phyloP scores from a whole-genome alignment of 2,113 vertebrate species.

The Phalacrocorax aristotelis region DNA sequence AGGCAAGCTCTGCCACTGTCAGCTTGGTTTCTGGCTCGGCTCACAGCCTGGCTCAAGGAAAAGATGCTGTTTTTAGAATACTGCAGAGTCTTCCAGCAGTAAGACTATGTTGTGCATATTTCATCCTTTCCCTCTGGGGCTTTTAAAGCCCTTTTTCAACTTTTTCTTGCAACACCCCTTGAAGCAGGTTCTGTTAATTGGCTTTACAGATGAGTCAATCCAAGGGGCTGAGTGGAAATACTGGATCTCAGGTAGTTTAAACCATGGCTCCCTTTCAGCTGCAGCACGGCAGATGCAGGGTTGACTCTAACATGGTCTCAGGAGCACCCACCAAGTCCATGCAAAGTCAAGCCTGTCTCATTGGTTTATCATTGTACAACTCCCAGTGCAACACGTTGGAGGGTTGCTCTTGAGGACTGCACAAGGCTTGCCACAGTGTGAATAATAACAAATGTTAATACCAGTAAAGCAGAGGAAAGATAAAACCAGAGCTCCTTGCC shows the following conservation, averaged over 20 bases:
- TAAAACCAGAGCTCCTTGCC: background rate
- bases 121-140: background rate
- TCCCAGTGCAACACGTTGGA: background rate
- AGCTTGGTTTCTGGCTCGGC: background rate
- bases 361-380: background rate
- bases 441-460: background rate
- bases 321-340: background rate
- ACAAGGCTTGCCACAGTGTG: background rate
- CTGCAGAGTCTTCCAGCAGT: background rate
- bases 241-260: background rate
- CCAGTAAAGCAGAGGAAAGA: background rate
- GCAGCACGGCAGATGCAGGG: background rate
- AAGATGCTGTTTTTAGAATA: background rate
- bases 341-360: background rate
- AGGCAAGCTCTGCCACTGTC: background rate
- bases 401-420: background rate
- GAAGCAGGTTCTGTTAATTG: background rate
- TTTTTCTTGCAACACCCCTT: background rate
- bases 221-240: background rate
- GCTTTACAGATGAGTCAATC: background rate
- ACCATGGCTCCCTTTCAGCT: background rate
- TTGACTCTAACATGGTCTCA: background rate
- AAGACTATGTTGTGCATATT: background rate
- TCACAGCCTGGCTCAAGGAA: background rate
- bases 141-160: background rate